phyloP scores from a whole-genome alignment of 2,888 invertebrate genomes.

The Barypeithes pellucidus region DNA sequence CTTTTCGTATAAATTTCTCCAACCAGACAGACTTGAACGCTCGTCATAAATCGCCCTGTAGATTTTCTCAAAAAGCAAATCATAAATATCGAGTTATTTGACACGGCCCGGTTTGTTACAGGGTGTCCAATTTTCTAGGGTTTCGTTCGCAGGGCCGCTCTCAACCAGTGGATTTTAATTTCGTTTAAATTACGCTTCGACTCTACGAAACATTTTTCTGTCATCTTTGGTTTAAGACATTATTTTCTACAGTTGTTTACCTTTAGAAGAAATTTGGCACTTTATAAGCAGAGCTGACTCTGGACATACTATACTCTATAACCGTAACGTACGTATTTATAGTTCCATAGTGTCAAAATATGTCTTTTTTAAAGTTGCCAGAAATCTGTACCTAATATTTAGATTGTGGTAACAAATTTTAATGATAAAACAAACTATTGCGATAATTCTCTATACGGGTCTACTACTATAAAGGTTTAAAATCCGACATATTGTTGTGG shows the following conservation, averaged over 20 bases:
- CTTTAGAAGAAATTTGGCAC: background rate
- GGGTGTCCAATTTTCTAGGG: no score
- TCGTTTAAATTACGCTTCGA: constrained; percentile 18
- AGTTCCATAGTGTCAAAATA: background rate
- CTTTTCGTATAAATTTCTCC: no score
- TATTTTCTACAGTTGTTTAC: background rate
- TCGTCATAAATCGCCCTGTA: no score
- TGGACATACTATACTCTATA: no score
- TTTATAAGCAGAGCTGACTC: background rate
- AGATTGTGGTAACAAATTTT: constrained; percentile 40
- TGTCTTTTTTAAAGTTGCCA: constrained; percentile 27
- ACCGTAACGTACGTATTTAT: no score
- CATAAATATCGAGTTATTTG: no score
- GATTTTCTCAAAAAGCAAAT: no score
- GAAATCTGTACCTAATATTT: constrained; percentile 17
- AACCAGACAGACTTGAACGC: no score
- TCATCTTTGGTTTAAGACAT: constrained; percentile 19
- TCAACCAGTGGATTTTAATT: no score
- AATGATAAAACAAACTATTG: constrained; percentile 37
- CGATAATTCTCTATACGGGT: constrained; percentile 53
- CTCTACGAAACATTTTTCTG: constrained; percentile 20
- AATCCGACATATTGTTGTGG: constrained; percentile 33
- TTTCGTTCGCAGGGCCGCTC: no score
- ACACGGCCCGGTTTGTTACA: no score
- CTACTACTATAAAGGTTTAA: constrained; percentile 43